These are phyloP conservation scores for Eupithecia tripunctaria DNA, from an alignment of 2,888 invertebrate genomes.

Conservation along the genomic window DNA sequence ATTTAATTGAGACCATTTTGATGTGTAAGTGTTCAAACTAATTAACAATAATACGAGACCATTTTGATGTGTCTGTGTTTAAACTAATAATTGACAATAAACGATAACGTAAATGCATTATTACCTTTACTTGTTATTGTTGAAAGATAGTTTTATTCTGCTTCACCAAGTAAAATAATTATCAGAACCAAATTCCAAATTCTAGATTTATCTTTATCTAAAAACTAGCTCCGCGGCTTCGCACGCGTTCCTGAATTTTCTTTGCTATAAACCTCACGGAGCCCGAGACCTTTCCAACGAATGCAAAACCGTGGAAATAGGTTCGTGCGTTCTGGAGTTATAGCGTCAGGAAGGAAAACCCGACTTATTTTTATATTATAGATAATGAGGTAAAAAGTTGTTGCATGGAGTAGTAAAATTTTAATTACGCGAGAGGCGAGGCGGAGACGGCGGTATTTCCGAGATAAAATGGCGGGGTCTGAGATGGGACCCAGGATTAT, in stretches of 20 bases:
- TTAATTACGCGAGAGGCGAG: conserved; percentile 25
- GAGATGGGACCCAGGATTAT: conserved; percentile 61
- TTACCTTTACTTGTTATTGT: not conserved
- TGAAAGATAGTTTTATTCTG: not conserved
- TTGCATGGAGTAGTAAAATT: conserved; percentile 36
- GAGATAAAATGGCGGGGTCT: conserved; percentile 69
- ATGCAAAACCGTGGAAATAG: too few relatives aligned
- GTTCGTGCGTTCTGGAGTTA: too few relatives aligned
- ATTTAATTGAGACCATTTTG: not conserved
- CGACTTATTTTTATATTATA: too few relatives aligned
- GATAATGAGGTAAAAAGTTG: conserved; percentile 31
- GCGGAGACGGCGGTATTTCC: conserved; percentile 23
- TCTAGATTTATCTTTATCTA: not conserved
- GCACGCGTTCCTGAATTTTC: too few relatives aligned
- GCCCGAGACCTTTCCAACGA: too few relatives aligned
- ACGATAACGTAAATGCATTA: not conserved
- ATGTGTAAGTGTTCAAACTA: not conserved
- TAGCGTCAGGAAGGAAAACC: too few relatives aligned
- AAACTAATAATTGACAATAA: not conserved
- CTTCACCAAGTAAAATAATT: too few relatives aligned
- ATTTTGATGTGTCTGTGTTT: not conserved
- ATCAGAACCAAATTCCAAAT: not conserved
- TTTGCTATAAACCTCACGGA: too few relatives aligned
- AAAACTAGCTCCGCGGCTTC: too few relatives aligned
- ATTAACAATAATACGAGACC: not conserved